These are phyloP conservation scores for Garrulus glandarius DNA, from an alignment of 2,797 vertebrate genomes.

Conservation along the genomic window DNA sequence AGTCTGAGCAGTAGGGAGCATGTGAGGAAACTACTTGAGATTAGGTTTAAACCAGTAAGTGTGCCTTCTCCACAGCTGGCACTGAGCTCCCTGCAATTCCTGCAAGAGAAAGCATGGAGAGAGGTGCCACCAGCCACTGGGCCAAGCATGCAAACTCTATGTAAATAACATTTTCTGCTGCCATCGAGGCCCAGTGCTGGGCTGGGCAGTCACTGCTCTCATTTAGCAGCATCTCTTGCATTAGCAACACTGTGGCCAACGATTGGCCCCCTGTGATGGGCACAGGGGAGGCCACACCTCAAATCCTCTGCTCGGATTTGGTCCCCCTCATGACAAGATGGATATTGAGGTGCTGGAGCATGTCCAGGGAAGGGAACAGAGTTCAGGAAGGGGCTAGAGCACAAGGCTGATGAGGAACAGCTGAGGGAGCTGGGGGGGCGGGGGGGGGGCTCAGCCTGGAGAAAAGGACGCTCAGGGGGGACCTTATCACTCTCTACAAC, in stretches of 20 bases:
- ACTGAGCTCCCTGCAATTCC: background rate
- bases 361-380: background rate
- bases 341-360: fast-evolving
- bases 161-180: background rate
- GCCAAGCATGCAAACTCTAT: fast-evolving
- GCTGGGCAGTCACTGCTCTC: background rate
- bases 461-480: background rate
- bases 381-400: background rate
- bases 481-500: background rate
- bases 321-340: background rate
- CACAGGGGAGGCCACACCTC: background rate
- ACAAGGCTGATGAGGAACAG: background rate
- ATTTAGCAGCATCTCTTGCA: background rate
- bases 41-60: background rate
- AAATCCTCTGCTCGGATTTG: background rate
- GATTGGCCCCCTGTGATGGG: background rate
- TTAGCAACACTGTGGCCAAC: background rate
- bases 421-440: background rate
- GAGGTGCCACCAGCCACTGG: background rate
- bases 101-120: background rate
- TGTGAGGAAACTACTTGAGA: background rate
- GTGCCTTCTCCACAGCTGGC: background rate
- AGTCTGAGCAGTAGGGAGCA: background rate
- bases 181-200: fast-evolving
- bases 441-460: background rate